phyloP scores from a whole-genome alignment of 2,888 invertebrate species.

The Heliconius ethilla region DNA sequence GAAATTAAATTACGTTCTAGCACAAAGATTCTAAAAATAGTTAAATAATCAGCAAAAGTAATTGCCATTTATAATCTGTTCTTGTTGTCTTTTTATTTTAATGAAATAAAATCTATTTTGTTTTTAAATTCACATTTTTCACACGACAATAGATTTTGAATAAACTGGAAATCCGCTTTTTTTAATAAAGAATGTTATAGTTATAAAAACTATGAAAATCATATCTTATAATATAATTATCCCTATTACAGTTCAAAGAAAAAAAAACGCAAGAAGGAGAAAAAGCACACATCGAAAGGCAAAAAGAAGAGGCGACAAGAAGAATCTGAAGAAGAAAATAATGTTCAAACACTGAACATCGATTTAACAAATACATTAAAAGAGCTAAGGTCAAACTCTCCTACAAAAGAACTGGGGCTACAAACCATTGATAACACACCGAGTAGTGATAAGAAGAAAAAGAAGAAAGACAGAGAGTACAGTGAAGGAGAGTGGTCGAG shows the following conservation, averaged over 20 bases:
- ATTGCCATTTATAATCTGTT: too few species aligned
- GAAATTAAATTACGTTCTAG: not conserved
- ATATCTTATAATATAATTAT: not conserved
- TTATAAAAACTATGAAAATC: not conserved
- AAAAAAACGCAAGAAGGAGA: conserved; percentile 69
- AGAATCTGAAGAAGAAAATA: conserved; percentile 44
- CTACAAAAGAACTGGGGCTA: conserved; percentile 63
- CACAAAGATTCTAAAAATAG: not conserved
- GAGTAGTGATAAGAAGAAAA: conserved; percentile 50
- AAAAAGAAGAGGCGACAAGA: conserved; percentile 59
- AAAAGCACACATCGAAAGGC: conserved; percentile 60
- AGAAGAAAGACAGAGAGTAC: conserved; percentile 60
- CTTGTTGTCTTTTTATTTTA: too few species aligned
- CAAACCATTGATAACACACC: conserved; percentile 49
- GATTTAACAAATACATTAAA: conserved; percentile 68
- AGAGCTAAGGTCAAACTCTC: conserved; percentile 66
- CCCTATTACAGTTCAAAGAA: conserved; percentile 60
- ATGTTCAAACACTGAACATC: conserved; percentile 56
- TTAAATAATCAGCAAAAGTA: too few species aligned
- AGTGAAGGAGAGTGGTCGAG: conserved; percentile 79
- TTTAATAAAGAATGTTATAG: not conserved
- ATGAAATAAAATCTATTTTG: too few species aligned
- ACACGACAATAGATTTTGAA: too few species aligned
- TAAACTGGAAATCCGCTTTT: too few species aligned
- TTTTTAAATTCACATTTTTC: too few species aligned